Evolutionary conservation across 2,113 vertebrate genomes (phyloP).

Genomic region (Circaetus cinerascens): DNA sequence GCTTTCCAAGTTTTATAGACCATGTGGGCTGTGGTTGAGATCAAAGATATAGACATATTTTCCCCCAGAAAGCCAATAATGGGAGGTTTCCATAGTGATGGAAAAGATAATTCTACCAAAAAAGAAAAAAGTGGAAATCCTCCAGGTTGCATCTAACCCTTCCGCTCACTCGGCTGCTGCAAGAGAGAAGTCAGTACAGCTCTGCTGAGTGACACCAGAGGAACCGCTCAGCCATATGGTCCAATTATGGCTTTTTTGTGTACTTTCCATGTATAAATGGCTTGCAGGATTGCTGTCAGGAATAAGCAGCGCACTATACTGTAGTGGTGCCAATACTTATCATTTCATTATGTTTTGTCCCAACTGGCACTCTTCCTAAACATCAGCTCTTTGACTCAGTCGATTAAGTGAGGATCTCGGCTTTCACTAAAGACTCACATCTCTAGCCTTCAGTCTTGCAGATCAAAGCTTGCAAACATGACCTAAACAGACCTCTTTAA

Average conservation of each 20-base stretch:
- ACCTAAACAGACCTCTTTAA: not conserved
- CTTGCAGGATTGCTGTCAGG: conserved; percentile 16
- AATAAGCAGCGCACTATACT: not conserved
- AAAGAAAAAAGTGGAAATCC: not conserved
- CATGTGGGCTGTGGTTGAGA: not conserved
- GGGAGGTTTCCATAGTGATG: not conserved
- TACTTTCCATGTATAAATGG: not conserved
- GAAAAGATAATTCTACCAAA: not conserved
- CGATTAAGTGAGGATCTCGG: accelerated
- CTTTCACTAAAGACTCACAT: not conserved
- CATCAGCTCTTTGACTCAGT: not conserved
- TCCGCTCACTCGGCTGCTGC: not conserved
- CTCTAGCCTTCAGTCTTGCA: not conserved
- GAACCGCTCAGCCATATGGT: not conserved
- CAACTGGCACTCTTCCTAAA: not conserved
- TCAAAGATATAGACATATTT: not conserved
- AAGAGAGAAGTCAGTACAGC: not conserved
- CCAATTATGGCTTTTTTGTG: not conserved
- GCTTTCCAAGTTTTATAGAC: not conserved
- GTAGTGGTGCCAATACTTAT: conserved; percentile 1
- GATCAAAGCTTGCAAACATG: not conserved
- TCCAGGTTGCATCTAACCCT: not conserved
- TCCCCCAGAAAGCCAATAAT: not conserved
- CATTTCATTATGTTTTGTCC: not conserved
- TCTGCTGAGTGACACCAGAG: not conserved